phyloP scores from a whole-genome alignment of 2,888 invertebrate genomes.

The Spodoptera exigua region DNA sequence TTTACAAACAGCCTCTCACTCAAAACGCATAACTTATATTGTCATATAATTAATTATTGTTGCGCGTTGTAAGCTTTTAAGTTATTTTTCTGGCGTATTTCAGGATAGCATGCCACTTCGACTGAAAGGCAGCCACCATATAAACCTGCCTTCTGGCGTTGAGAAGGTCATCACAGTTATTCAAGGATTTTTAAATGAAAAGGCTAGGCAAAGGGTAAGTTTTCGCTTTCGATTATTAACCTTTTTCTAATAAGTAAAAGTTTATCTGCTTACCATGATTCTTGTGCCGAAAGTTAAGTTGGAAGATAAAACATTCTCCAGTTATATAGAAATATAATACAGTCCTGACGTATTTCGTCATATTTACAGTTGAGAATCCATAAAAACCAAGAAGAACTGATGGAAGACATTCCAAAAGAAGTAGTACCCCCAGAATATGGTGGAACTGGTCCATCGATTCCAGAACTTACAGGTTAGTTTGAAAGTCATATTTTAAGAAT shows the following conservation, averaged over 20 bases:
- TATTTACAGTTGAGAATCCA: conserved; percentile 88
- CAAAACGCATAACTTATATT: too few species aligned
- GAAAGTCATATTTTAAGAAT: too few species aligned
- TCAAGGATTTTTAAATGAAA: conserved; percentile 88
- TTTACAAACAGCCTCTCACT: too few species aligned
- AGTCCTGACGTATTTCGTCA: background rate
- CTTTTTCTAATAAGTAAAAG: background rate
- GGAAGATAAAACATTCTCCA: too few species aligned
- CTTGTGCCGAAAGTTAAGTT: too few species aligned
- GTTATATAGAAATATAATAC: background rate
- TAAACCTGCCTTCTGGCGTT: conserved; percentile 88
- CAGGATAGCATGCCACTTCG: conserved; percentile 90
- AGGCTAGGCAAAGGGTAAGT: conserved; percentile 89
- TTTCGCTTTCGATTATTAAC: background rate
- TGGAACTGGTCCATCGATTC: conserved; percentile 88
- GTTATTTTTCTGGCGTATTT: conserved; percentile 50
- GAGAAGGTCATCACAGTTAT: conserved; percentile 89
- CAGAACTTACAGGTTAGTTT: conserved; percentile 83
- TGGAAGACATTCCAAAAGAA: conserved; percentile 88
- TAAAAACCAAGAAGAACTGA: conserved; percentile 86
- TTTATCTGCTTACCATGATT: too few species aligned
- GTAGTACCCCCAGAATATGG: conserved; percentile 91
- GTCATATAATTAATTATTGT: too few species aligned
- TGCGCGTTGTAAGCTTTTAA: too few species aligned
- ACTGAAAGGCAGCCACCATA: conserved; percentile 89